Conservation (phyloP, 1,140 invertebrate genomes). For the Lordiphosa mommai region DNA sequence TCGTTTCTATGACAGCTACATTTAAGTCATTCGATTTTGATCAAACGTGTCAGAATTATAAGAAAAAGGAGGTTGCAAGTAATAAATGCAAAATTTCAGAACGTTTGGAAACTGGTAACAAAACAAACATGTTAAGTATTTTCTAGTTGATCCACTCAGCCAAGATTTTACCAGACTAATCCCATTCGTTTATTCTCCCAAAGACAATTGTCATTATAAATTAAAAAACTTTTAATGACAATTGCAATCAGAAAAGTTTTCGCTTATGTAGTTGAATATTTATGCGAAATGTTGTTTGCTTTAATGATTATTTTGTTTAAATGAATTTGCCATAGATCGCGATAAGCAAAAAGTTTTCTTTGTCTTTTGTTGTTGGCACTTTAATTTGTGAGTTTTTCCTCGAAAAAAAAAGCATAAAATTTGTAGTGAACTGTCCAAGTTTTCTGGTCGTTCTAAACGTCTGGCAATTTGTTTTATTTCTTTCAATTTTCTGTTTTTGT, state of each 20-base stretch:
- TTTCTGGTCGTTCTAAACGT: slow-evolving; percentile 2
- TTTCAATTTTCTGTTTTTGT: slow-evolving; percentile 36
- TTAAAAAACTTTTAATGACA: slow-evolving; percentile 16
- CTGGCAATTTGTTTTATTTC: slow-evolving; percentile 48
- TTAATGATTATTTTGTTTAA: slow-evolving; percentile 18
- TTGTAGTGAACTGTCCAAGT: slow-evolving; percentile 14
- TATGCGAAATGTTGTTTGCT: slow-evolving; percentile 16
- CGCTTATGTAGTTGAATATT: slow-evolving; percentile 26
- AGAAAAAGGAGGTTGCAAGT: too few relatives aligned
- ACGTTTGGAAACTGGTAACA: too few relatives aligned
- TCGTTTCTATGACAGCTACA: too few relatives aligned
- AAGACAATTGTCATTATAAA: slow-evolving; percentile 11
- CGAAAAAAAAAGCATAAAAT: too few relatives aligned
- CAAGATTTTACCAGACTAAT: too few relatives aligned
- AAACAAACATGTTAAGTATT: too few relatives aligned
- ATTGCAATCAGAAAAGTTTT: background rate
- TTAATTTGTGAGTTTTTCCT: slow-evolving; percentile 13
- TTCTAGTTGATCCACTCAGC: too few relatives aligned
- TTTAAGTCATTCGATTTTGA: too few relatives aligned
- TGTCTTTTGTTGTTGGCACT: slow-evolving; percentile 10
- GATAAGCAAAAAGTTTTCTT: slow-evolving; percentile 31
- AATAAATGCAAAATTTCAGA: too few relatives aligned
- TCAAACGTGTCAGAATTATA: too few relatives aligned
- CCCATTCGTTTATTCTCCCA: too few relatives aligned
- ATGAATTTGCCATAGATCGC: slow-evolving; percentile 35